Percentiles rank a stretch among this genome's conserved stretches.
These are phyloP conservation scores for Sinopyrophorus schimmeli DNA, from an alignment of 2,888 invertebrate genomes.

Conservation along the genomic window DNA sequence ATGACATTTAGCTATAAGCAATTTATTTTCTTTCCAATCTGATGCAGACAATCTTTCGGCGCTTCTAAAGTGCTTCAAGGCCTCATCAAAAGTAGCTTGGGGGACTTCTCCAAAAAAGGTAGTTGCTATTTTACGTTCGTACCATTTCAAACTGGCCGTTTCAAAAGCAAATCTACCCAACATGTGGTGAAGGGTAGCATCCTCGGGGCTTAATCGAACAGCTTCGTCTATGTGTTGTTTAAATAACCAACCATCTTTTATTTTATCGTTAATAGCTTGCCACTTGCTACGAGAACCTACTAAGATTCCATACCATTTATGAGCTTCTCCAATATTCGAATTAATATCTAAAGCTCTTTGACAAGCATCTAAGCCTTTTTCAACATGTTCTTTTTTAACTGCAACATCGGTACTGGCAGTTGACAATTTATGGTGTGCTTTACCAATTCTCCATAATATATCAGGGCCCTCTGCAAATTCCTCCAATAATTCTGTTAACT, in stretches of 20 bases:
- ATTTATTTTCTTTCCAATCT: slow-evolving; percentile 63
- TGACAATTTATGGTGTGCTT: slow-evolving; percentile 47
- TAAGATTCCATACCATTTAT: slow-evolving; percentile 76
- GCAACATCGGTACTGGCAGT: slow-evolving; percentile 36
- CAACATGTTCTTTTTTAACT: slow-evolving; percentile 41
- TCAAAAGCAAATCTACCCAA: slow-evolving; percentile 72
- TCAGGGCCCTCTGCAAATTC: slow-evolving; percentile 47
- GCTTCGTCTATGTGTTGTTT: slow-evolving; percentile 71
- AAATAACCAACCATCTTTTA: slow-evolving; percentile 66
- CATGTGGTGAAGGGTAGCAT: slow-evolving; percentile 67
- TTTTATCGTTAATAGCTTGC: slow-evolving; percentile 65
- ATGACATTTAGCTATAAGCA: slow-evolving; percentile 62
- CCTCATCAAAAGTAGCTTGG: slow-evolving; percentile 63
- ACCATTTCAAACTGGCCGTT: slow-evolving; percentile 55
- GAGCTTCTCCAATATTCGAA: slow-evolving; percentile 60
- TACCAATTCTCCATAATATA: slow-evolving; percentile 50
- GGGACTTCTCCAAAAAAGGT: slow-evolving; percentile 68
- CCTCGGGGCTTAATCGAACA: slow-evolving; percentile 62
- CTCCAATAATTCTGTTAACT: slow-evolving; percentile 43
- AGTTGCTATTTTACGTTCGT: slow-evolving; percentile 66
- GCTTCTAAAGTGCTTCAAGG: slow-evolving; percentile 59
- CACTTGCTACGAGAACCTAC: slow-evolving; percentile 65
- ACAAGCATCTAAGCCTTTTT: slow-evolving; percentile 59
- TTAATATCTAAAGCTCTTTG: slow-evolving; percentile 59
- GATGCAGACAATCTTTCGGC: slow-evolving; percentile 58